Conservation (phyloP, 2,888 invertebrate species). For the Himalopsyche anomala region DNA sequence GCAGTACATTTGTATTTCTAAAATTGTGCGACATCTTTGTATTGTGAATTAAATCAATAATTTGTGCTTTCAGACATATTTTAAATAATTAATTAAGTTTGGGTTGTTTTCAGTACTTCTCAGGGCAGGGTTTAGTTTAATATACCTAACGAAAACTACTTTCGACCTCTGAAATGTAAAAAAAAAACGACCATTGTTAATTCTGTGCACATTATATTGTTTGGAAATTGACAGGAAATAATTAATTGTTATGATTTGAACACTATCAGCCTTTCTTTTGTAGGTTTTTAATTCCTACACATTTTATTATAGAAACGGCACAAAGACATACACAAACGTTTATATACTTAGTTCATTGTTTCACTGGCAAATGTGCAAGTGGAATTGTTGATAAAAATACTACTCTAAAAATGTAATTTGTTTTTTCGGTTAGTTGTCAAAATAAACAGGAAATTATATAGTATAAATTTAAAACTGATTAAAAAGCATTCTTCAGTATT, state of each 20-base stretch:
- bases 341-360: background rate
- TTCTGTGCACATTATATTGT: background rate
- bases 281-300: background rate
- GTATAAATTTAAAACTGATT: too few species aligned
- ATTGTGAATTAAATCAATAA: background rate
- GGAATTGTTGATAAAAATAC: too few species aligned
- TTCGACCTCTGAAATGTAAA: too few species aligned
- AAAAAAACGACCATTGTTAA: background rate
- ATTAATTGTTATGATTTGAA: background rate
- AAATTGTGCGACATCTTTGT: background rate
- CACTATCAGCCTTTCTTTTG: background rate
- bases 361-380: background rate
- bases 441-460: too few species aligned
- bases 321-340: conserved; percentile 23
- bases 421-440: too few species aligned
- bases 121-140: background rate
- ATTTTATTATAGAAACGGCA: background rate
- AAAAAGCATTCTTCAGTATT: too few species aligned
- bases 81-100: background rate
- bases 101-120: background rate
- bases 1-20: background rate
- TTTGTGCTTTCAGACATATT: conserved; percentile 9
- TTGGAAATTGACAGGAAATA: conserved; percentile 3
- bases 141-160: background rate
- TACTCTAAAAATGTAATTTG: too few species aligned